These are phyloP conservation scores for Austrolebias charrua DNA, from an alignment of 2,797 vertebrate genomes.

Conservation along the genomic window DNA sequence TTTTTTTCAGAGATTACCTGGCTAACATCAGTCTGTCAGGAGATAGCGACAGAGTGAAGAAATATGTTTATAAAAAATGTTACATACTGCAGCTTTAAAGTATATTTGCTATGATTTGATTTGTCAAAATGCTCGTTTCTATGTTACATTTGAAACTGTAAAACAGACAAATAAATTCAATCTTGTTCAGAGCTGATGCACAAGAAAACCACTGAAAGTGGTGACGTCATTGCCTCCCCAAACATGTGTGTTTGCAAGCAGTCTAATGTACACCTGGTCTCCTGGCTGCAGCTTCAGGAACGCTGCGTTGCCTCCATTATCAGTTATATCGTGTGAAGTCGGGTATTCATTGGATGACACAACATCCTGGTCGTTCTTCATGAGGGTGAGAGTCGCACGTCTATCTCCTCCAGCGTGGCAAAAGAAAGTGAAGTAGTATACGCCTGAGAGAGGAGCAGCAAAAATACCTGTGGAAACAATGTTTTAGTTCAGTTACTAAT, in stretches of 20 bases:
- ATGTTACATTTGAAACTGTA: too few species aligned
- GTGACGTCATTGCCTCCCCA: too few species aligned
- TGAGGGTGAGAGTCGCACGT: not conserved
- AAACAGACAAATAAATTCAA: too few species aligned
- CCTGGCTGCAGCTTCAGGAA: slow-evolving; percentile 25
- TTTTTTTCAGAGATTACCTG: too few species aligned
- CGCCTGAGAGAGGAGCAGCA: slow-evolving; percentile 1
- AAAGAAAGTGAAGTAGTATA: slow-evolving; percentile 22
- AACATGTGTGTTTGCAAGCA: not conserved
- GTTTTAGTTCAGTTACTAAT: too few species aligned
- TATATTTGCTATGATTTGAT: too few species aligned
- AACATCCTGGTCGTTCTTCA: not conserved
- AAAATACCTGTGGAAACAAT: slow-evolving; percentile 15
- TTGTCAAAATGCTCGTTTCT: not conserved
- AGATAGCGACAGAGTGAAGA: too few species aligned
- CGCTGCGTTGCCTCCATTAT: slow-evolving; percentile 10
- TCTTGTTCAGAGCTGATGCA: not conserved
- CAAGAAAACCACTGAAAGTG: slow-evolving; percentile 19
- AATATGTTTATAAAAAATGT: too few species aligned
- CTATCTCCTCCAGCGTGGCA: slow-evolving; percentile 2
- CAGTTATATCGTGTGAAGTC: not conserved
- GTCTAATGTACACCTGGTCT: not conserved
- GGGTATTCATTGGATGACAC: not conserved
- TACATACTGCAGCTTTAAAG: too few species aligned
- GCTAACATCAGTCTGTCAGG: too few species aligned